Conservation (phyloP, 1,140 invertebrate genomes). For the Ganaspis sp. region DNA sequence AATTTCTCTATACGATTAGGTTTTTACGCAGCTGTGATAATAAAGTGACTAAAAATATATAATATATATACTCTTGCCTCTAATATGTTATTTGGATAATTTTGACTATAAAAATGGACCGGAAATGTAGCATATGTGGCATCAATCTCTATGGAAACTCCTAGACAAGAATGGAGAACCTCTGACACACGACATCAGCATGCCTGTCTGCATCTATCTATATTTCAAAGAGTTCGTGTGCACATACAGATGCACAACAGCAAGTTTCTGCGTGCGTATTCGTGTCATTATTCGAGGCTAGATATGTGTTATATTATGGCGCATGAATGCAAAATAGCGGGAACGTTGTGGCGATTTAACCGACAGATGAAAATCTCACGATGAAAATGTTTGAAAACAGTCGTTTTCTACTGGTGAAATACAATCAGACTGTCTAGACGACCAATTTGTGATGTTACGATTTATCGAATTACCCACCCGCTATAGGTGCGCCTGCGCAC, state of each 20-base stretch:
- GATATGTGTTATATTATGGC: conserved; percentile 54
- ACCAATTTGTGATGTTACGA: conserved; percentile 44
- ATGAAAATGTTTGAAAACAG: conserved; percentile 39
- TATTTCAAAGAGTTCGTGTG: conserved; percentile 64
- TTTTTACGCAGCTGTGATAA: no score
- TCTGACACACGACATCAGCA: conserved; percentile 62
- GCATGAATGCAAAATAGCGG: conserved; percentile 56
- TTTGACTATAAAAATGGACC: neutral
- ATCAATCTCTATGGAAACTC: conserved; percentile 3
- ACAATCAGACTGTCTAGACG: conserved; percentile 47
- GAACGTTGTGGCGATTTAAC: conserved; percentile 51
- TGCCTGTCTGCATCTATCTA: conserved; percentile 63
- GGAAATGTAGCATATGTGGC: neutral
- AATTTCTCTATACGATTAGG: no score
- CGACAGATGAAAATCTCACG: conserved; percentile 42
- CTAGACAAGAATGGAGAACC: conserved; percentile 57
- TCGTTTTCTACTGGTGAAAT: conserved; percentile 37
- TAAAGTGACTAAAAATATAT: neutral
- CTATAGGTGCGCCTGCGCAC: conserved; percentile 27
- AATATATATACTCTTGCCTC: no score
- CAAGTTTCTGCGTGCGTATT: conserved; percentile 49
- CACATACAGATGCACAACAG: conserved; percentile 56
- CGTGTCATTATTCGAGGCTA: conserved; percentile 54
- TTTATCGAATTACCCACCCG: conserved; percentile 33
- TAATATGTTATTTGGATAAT: neutral